phyloP scores from a whole-genome alignment of 2,797 vertebrate genomes.

The Sebastes diaconus region DNA sequence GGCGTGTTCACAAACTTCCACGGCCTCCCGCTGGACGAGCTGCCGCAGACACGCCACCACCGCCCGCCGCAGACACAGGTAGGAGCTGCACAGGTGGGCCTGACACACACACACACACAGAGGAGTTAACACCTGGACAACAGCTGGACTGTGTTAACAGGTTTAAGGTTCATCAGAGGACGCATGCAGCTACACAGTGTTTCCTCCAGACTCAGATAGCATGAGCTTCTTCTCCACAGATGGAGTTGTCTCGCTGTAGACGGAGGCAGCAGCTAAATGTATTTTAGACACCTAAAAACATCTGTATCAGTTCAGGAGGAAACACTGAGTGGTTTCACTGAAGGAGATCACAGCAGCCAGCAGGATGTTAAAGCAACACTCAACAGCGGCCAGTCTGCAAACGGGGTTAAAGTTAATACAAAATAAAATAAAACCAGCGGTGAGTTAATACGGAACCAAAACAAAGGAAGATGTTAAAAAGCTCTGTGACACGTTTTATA shows the following conservation, averaged over 20 bases:
- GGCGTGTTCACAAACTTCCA: constrained; percentile 89
- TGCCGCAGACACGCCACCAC: constrained; percentile 91
- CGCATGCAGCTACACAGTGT: neutral
- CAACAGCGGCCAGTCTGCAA: neutral
- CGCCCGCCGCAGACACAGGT: constrained; percentile 86
- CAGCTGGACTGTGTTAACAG: neutral
- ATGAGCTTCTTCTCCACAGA: neutral
- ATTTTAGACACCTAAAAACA: no score
- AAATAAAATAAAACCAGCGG: neutral
- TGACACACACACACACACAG: constrained; percentile 54
- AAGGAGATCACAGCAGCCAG: neutral
- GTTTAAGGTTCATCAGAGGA: neutral
- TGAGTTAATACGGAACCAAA: neutral
- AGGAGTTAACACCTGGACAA: neutral
- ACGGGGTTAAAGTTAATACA: neutral
- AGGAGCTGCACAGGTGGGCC: constrained; percentile 91
- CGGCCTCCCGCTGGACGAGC: constrained; percentile 90
- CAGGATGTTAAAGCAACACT: neutral
- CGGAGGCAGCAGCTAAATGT: no score
- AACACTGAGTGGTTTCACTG: neutral
- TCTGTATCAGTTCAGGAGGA: neutral
- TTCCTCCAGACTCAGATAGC: constrained; percentile 10
- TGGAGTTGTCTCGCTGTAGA: no score
- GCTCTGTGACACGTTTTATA: neutral
- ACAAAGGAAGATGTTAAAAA: neutral